A percentile compares a stretch with the other conserved stretches of the same genome.
Evolutionary conservation across 92 coral and sea anemone genomes (phyloP).

Genomic region (Hydrozoanthus gracilis): DNA sequence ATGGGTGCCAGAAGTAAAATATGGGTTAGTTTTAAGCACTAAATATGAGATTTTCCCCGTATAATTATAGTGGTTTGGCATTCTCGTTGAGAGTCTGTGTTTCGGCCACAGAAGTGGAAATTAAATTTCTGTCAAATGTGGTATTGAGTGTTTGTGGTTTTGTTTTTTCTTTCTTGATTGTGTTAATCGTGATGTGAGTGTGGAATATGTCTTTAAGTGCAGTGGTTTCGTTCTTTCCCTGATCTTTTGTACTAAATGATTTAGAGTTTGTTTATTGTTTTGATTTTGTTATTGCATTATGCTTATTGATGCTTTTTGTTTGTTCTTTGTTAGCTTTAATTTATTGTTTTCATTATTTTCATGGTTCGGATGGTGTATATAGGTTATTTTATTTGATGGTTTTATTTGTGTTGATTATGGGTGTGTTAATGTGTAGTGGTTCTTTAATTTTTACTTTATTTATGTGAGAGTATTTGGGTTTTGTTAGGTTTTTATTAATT

Average conservation of each 20-base stretch:
- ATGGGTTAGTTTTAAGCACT: conserved; percentile 22
- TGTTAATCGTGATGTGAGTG: not conserved
- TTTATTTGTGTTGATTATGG: not conserved
- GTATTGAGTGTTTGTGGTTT: not conserved
- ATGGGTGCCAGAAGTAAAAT: conserved; percentile 17
- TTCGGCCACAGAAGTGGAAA: not conserved
- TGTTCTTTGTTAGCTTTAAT: not conserved
- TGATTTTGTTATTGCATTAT: not conserved
- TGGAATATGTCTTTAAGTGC: not conserved
- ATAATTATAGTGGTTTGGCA: not conserved
- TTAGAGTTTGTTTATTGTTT: not conserved
- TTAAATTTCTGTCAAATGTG: conserved; percentile 6
- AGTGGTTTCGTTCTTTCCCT: not conserved
- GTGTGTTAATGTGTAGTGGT: not conserved
- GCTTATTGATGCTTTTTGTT: not conserved
- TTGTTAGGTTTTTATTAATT: not conserved
- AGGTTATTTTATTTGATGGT: not conserved
- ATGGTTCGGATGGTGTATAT: not conserved
- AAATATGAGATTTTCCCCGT: conserved; percentile 12
- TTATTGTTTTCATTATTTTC: conserved; percentile 4
- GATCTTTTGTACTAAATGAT: not conserved
- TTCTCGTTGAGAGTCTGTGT: not conserved
- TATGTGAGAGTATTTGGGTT: not conserved
- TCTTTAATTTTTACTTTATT: not conserved
- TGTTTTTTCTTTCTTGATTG: not conserved